Conservation (phyloP, 2,113 vertebrate genomes). For the Artemisiospiza belli region DNA sequence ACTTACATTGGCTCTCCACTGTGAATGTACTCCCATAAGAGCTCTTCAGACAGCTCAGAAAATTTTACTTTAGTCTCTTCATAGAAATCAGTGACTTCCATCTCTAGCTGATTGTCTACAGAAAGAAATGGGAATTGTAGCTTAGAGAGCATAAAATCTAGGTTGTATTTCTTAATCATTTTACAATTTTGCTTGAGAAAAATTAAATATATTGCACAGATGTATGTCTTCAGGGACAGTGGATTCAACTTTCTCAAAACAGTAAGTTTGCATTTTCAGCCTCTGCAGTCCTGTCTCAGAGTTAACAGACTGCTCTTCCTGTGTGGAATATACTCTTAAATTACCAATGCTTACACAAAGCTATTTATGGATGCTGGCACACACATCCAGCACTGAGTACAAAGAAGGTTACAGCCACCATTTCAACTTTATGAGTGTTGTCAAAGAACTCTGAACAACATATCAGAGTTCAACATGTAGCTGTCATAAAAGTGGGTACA, state of each 20-base stretch:
- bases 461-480: not conserved
- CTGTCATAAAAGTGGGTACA: not conserved
- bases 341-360: not conserved
- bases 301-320: not conserved
- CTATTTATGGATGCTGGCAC: not conserved
- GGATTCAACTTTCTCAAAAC: not conserved
- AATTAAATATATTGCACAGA: not conserved
- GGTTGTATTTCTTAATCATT: not conserved
- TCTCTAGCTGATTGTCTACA: conserved; percentile 74
- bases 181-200: not conserved
- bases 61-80: conserved; percentile 96
- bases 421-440: not conserved
- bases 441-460: not conserved
- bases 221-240: not conserved
- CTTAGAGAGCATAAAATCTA: not conserved
- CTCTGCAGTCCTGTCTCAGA: not conserved
- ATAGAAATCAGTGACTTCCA: conserved; percentile 81
- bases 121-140: not conserved
- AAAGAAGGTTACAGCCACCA: not conserved
- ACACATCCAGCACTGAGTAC: not conserved
- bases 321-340: not conserved
- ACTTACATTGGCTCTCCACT: conserved; percentile 97
- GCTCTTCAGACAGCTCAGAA: conserved; percentile 90
- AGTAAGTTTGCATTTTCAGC: not conserved
- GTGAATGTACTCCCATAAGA: conserved; percentile 94